Percentiles rank a stretch among this genome's conserved stretches.
Evolutionary conservation across 2,888 invertebrate species (phyloP).

Genomic region (Oscheius myriophilus): DNA sequence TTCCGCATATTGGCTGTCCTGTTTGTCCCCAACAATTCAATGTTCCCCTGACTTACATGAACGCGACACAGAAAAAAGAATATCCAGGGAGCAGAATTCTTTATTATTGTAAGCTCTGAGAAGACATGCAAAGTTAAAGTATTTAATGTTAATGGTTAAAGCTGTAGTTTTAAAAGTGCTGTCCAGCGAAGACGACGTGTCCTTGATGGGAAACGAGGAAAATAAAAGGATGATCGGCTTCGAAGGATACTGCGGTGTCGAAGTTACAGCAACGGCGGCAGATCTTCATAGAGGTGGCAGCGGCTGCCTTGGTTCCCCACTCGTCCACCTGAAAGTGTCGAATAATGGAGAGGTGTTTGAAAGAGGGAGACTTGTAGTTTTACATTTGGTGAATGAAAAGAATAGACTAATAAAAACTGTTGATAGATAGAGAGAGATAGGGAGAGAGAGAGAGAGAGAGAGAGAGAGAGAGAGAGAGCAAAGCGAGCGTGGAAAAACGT

Average conservation of each 20-base stretch:
- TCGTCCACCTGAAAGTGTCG: conserved; percentile 57
- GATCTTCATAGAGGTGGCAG: conserved; percentile 51
- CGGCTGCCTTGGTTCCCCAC: conserved; percentile 61
- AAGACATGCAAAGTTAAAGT: too few relatives aligned
- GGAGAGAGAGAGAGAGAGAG: neutral
- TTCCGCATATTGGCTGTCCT: too few relatives aligned
- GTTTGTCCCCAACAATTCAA: too few relatives aligned
- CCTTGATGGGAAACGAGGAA: conserved; percentile 38
- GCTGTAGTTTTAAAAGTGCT: neutral
- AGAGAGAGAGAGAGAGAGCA: conserved; percentile 25
- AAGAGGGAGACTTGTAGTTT: neutral
- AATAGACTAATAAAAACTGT: too few relatives aligned
- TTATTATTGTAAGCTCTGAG: too few relatives aligned
- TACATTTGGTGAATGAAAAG: too few relatives aligned
- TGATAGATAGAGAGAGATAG: neutral
- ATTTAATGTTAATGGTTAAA: neutral
- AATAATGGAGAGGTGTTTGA: neutral
- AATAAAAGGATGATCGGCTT: conserved; percentile 55
- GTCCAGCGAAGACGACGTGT: conserved; percentile 41
- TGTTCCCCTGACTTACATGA: too few relatives aligned
- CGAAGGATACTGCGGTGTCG: conserved; percentile 32
- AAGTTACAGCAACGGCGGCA: neutral
- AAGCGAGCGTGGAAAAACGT: neutral
- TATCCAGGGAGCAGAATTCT: too few relatives aligned
- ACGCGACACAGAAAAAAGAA: too few relatives aligned